Base-by-base conservation (phyloP, 2,888 invertebrate genomes). In the Synanthedon formicaeformis region DNA sequence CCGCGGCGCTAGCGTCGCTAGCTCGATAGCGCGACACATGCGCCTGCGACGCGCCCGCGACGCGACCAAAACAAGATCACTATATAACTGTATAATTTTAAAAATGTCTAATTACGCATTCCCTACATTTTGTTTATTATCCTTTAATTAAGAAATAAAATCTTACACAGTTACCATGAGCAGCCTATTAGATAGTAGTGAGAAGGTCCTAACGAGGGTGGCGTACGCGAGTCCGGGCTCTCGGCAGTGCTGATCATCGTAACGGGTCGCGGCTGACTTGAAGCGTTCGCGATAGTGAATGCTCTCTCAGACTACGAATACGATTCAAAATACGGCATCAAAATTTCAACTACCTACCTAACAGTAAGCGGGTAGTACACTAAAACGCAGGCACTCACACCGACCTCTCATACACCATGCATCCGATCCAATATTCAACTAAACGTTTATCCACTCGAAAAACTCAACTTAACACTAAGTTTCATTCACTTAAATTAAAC, bases 271-370 rank as follows among this genome's bases (percentile, higher is more conserved):
- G 56, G 51, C 53, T 51, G 55, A 63, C 65, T 67, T 64, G 68
- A 76, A 78, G 81, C 81, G 75, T 57, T 67, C 81, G 81, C 81
- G 78, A 75, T 78, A 69, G 77, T 78, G 77, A 73, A 78, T 80
- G 83, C 83, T 77, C 79, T 75, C 72, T 76, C 78, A 75, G 75
- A 72, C 84, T 86, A 85, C 85, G 34, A 34, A 63, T 84, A 84
- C 83, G 78, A 81, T 84, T 78, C 71, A 82, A 83, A 84, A 84
- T 84, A 81, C 81, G 81, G 81, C 81, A 73, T 85, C 81, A 79
- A 84, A 85, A 86, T 84, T 83, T 78, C 82, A 85, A 85, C 85
- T 85, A 86, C 86, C 86, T 86, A 87, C 87, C 87, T 86, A 87
- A 86, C 84, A 84, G 84, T 87, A 86, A 87, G 87, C 87, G 78